A percentile compares a stretch with the other conserved stretches of the same genome.
Evolutionary conservation across 2,888 invertebrate species (phyloP).

Genomic region (Apeira syringaria): DNA sequence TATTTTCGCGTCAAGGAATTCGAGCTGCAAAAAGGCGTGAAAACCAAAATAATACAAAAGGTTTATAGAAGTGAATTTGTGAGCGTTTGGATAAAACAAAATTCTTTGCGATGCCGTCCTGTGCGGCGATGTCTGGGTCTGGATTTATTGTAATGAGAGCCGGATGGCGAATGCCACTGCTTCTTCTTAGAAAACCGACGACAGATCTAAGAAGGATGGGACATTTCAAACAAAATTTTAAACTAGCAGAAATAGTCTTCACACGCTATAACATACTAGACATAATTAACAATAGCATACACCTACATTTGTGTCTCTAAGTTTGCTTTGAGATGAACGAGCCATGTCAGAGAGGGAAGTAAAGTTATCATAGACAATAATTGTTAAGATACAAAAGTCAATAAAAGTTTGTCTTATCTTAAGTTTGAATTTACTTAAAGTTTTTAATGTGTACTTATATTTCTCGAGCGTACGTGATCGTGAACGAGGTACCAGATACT

Average conservation of each 20-base stretch:
- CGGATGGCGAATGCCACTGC: constrained; percentile 65
- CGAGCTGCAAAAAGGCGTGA: constrained; percentile 81
- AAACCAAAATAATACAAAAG: constrained; percentile 82
- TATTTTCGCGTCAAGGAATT: constrained; percentile 81
- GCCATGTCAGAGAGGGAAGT: no score
- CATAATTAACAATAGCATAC: constrained; percentile 5
- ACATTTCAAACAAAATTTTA: constrained; percentile 32
- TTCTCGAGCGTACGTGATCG: no score
- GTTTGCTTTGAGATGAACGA: no score
- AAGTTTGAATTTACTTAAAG: no score
- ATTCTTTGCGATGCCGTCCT: constrained; percentile 81
- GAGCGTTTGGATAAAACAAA: constrained; percentile 82
- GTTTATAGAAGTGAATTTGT: constrained; percentile 81
- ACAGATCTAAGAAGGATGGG: constrained; percentile 69
- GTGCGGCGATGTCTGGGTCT: constrained; percentile 78
- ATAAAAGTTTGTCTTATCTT: no score
- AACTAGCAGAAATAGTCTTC: constrained; percentile 43
- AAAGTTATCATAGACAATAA: no score
- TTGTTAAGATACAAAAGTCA: no score
- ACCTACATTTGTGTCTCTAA: no score
- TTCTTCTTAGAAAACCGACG: constrained; percentile 72
- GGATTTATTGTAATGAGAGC: constrained; percentile 79
- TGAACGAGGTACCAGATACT: no score
- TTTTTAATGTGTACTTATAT: no score
- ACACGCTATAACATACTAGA: constrained; percentile 31